Evolutionary conservation across 2,113 vertebrate genomes (phyloP).

Genomic region (Neoarius graeffei): DNA sequence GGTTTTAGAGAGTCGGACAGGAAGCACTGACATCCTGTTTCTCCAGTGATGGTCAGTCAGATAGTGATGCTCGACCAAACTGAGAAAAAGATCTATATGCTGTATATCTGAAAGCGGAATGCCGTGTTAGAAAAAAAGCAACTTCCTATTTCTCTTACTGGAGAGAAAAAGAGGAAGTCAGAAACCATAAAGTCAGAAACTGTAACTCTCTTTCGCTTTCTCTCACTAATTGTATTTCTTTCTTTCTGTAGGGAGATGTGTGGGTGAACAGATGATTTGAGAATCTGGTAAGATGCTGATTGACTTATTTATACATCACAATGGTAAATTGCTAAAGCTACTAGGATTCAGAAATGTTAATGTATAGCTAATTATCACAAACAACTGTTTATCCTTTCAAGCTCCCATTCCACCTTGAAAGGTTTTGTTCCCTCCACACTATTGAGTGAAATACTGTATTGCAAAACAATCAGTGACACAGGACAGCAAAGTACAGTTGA

Average conservation of each 20-base stretch:
- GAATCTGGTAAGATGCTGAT: conserved; percentile 67
- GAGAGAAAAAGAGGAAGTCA: conserved; percentile 66
- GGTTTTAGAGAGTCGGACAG: conserved; percentile 71
- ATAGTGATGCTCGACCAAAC: conserved; percentile 59
- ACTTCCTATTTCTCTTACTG: conserved; percentile 54
- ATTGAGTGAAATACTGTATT: conserved; percentile 4
- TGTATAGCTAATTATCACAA: not conserved
- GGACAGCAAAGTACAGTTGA: conserved; percentile 13
- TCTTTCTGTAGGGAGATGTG: conserved; percentile 63
- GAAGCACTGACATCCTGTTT: conserved; percentile 77
- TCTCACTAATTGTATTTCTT: conserved; percentile 46
- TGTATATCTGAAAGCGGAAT: conserved; percentile 31
- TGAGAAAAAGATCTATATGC: conserved; percentile 27
- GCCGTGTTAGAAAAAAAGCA: conserved; percentile 12
- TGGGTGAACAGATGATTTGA: conserved; percentile 75
- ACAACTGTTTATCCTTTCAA: not conserved
- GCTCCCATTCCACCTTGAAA: not conserved
- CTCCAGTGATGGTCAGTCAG: conserved; percentile 72
- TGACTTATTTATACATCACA: not conserved
- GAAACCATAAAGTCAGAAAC: conserved; percentile 47
- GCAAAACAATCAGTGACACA: not conserved
- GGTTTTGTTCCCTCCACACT: not conserved
- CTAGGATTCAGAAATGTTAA: not conserved
- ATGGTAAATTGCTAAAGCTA: not conserved
- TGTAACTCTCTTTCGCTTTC: conserved; percentile 44